Percentiles rank a stretch among this genome's conserved stretches.
phyloP scores from a whole-genome alignment of 2,888 invertebrate genomes.

The Gibbula magus region DNA sequence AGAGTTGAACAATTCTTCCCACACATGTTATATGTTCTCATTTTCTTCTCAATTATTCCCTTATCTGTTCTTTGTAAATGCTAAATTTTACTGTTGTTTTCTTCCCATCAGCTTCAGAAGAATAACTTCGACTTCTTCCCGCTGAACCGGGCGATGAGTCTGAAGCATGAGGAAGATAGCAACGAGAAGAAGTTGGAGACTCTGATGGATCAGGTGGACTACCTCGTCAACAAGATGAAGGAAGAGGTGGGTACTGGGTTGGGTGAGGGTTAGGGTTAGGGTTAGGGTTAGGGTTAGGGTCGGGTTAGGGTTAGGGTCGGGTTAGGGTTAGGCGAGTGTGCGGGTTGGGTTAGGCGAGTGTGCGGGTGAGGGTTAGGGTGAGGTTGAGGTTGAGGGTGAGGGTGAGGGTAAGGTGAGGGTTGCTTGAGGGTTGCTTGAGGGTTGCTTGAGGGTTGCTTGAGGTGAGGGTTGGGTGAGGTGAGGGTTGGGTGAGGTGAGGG shows the following conservation, averaged over 20 bases:
- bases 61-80: no score
- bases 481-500: no score
- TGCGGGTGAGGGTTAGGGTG: no score
- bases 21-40: no score
- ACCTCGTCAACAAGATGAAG: constrained; percentile 71
- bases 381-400: no score
- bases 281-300: no score
- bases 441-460: no score
- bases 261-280: background rate
- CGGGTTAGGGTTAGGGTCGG: background rate
- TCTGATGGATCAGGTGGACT: constrained; percentile 69
- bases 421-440: background rate
- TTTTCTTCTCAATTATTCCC: no score
- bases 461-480: no score
- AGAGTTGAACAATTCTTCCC: no score
- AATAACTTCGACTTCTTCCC: constrained; percentile 73
- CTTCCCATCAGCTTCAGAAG: constrained; percentile 57
- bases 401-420: background rate
- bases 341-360: no score
- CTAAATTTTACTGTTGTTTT: background rate
- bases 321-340: no score
- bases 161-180: constrained; percentile 70
- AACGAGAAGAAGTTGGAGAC: constrained; percentile 67
- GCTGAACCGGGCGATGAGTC: constrained; percentile 69
- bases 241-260: constrained; percentile 62